Evolutionary conservation across 2,113 vertebrate genomes (phyloP).

Genomic region (Casuarius casuarius): DNA sequence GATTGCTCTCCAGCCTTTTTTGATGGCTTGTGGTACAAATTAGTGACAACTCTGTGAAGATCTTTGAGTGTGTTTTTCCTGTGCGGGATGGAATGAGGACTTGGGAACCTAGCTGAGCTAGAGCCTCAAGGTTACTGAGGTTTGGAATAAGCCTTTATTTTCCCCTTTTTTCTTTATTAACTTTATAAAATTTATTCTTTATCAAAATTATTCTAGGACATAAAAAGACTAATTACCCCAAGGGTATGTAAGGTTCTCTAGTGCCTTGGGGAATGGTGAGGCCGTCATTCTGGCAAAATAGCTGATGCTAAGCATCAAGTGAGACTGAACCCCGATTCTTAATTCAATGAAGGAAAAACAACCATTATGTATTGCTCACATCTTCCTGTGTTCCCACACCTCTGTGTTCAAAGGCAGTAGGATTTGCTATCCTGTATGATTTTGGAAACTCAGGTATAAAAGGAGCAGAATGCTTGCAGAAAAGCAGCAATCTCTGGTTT

Average conservation of each 20-base stretch:
- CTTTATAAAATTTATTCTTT: accelerated
- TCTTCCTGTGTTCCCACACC: background rate
- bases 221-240: background rate
- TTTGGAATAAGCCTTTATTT: background rate
- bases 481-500: background rate
- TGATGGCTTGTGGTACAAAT: background rate
- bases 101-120: background rate
- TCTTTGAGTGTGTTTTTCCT: background rate
- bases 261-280: background rate
- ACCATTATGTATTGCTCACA: background rate
- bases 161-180: background rate
- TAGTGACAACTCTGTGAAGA: background rate
- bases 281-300: background rate
- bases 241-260: background rate
- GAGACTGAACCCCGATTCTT: background rate
- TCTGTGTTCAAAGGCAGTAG: background rate
- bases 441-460: background rate
- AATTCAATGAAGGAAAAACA: accelerated
- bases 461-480: background rate
- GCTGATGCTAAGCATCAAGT: background rate
- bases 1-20: background rate
- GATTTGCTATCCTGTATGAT: background rate
- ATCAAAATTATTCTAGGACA: background rate
- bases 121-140: background rate
- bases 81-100: background rate